These are phyloP conservation scores for Heteromurus nitidus DNA, from an alignment of 2,888 invertebrate genomes.

Conservation along the genomic window DNA sequence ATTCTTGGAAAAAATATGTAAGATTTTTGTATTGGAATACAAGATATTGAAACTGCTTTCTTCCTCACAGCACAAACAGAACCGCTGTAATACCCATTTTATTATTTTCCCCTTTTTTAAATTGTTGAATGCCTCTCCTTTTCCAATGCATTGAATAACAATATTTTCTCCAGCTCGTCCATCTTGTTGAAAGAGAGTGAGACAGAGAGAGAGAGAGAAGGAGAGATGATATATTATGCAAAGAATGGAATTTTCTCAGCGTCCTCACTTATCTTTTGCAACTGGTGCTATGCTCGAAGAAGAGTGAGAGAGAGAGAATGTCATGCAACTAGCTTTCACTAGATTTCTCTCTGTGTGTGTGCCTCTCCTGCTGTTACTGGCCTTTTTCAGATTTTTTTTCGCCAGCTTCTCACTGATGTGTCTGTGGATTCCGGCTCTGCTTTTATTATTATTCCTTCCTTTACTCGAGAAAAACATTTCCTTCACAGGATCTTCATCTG, in stretches of 20 bases:
- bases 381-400: constrained; percentile 38
- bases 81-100: constrained; percentile 25
- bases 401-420: constrained; percentile 26
- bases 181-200: constrained; percentile 53
- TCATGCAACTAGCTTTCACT: constrained; percentile 23
- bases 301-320: not conserved
- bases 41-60: no score
- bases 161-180: constrained; percentile 53
- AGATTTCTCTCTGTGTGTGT: no score
- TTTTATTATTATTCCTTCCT: constrained; percentile 52
- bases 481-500: not conserved
- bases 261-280: constrained; percentile 57
- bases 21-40: no score
- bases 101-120: constrained; percentile 12
- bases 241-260: constrained; percentile 53
- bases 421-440: constrained; percentile 36
- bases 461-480: constrained; percentile 34
- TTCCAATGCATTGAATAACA: constrained; percentile 49
- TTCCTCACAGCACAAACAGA: no score
- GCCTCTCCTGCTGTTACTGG: constrained; percentile 2
- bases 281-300: constrained; percentile 48
- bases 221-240: constrained; percentile 63
- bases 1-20: no score
- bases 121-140: not conserved
- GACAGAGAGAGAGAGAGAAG: not conserved